Percentiles rank a stretch among this genome's conserved stretches.
phyloP scores from a whole-genome alignment of 2,797 vertebrate genomes.

The Epinephelus coioides region DNA sequence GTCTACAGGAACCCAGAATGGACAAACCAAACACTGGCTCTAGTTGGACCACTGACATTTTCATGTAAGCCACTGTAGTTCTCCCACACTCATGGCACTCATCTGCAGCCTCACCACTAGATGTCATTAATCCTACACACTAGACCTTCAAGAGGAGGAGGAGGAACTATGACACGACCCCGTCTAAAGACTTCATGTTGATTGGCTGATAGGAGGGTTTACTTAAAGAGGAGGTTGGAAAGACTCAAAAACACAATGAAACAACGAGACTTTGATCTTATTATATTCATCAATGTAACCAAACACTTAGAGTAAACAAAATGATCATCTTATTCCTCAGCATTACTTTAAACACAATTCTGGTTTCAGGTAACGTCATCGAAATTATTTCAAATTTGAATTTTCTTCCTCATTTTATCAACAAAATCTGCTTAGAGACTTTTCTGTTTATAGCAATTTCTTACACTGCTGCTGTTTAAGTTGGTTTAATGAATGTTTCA shows the following conservation, averaged over 20 bases:
- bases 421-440: background rate
- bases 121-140: too few species aligned
- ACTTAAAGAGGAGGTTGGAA: background rate
- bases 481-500: background rate
- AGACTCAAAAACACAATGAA: background rate
- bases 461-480: background rate
- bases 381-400: background rate
- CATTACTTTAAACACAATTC: background rate
- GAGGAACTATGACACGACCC: background rate
- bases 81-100: too few species aligned
- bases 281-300: too few species aligned
- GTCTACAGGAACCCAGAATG: too few species aligned
- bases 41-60: too few species aligned
- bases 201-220: background rate
- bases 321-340: background rate
- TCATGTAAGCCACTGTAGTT: too few species aligned
- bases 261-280: background rate
- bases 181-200: background rate
- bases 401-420: background rate
- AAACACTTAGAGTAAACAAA: background rate
- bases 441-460: background rate
- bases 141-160: background rate
- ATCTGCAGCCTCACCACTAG: too few species aligned
- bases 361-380: slow-evolving; percentile 1
- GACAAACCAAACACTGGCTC: too few species aligned